Conservation (phyloP, 2,797 vertebrate species). For the Ibycter americanus region DNA sequence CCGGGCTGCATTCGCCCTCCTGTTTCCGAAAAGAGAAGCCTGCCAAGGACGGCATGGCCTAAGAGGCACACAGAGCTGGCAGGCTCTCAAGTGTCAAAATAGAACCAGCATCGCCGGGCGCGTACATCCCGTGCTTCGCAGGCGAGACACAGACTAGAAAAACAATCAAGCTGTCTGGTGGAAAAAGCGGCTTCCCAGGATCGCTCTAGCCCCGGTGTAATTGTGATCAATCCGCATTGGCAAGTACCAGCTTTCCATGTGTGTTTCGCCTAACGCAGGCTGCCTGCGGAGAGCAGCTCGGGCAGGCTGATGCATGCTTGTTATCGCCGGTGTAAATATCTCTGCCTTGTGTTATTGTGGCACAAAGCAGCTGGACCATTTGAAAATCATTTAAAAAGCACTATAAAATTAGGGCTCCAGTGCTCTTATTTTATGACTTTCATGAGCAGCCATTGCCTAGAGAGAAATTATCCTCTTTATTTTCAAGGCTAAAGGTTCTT, state of each 20-base stretch:
- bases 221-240: constrained; percentile 5
- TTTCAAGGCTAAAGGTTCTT: constrained; percentile 70
- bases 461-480: constrained; percentile 72
- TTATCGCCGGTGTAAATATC: constrained; percentile 47
- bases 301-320: constrained; percentile 54
- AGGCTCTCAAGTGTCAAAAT: constrained; percentile 8
- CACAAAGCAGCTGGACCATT: constrained; percentile 70
- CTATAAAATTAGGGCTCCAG: constrained; percentile 66
- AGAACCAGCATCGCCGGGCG: neutral
- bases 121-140: rapidly evolving
- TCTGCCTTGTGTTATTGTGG: constrained; percentile 54
- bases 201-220: neutral
- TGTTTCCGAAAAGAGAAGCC: neutral
- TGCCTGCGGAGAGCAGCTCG: neutral
- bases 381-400: constrained; percentile 72
- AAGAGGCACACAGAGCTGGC: neutral
- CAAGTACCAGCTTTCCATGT: constrained; percentile 36
- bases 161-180: neutral
- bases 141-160: neutral
- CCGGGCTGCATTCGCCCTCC: neutral
- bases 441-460: constrained; percentile 59
- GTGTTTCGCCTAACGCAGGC: neutral
- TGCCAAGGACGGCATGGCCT: neutral
- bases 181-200: neutral
- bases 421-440: constrained; percentile 61